Evolutionary conservation across 2,797 vertebrate species (phyloP).

Genomic region (Chelonia mydas): DNA sequence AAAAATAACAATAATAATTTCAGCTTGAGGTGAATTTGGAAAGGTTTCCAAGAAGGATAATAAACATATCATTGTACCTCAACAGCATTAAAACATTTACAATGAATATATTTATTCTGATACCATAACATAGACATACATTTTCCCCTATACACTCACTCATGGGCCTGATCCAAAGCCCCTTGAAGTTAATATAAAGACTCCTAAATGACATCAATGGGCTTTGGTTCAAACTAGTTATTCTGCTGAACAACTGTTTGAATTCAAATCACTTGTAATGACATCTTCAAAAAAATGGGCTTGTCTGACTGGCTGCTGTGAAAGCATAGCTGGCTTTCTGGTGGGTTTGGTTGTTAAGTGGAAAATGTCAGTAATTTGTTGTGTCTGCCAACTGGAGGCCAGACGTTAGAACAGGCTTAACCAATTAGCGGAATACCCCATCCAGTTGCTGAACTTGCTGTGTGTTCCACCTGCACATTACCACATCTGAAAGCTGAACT

Average conservation of each 20-base stretch:
- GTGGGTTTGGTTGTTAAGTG: slow-evolving; percentile 32
- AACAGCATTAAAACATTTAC: background rate
- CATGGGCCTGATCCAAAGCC: background rate
- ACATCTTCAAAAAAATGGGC: slow-evolving; percentile 34
- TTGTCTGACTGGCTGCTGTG: background rate
- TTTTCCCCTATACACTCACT: background rate
- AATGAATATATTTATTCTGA: background rate
- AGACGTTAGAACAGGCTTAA: slow-evolving; percentile 75
- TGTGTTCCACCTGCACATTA: background rate
- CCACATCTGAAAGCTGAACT: slow-evolving; percentile 36
- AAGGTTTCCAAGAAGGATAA: background rate
- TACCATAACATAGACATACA: background rate
- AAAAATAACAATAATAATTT: background rate
- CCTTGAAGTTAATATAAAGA: background rate
- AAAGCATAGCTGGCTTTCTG: slow-evolving; percentile 38
- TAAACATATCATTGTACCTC: background rate
- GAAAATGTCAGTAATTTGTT: slow-evolving; percentile 42
- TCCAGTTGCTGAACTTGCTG: slow-evolving; percentile 41
- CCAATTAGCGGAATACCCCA: slow-evolving; percentile 74
- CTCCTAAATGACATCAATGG: background rate
- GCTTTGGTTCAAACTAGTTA: background rate
- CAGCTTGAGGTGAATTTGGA: slow-evolving; percentile 7
- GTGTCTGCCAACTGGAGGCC: slow-evolving; percentile 77
- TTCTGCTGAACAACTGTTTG: slow-evolving; percentile 9
- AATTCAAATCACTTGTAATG: slow-evolving; percentile 25